phyloP scores from a whole-genome alignment of 1,140 invertebrate species.

The Temnothorax nylanderi region DNA sequence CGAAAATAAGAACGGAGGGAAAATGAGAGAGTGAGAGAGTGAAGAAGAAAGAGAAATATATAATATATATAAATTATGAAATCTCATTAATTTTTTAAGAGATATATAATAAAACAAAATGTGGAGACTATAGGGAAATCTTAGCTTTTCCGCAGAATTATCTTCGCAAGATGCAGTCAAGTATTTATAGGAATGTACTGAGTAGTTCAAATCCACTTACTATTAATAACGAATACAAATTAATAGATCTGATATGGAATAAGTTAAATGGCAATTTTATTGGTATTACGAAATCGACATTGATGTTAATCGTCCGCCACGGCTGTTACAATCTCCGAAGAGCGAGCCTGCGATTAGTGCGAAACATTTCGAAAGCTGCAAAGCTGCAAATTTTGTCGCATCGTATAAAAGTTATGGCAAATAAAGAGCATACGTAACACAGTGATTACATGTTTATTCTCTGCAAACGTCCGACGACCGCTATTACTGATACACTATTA shows the following conservation, averaged over 20 bases:
- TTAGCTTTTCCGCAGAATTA: constrained; percentile 36
- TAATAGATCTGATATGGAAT: constrained; percentile 45
- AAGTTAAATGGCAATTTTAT: constrained; percentile 41
- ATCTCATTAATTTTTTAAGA: constrained; percentile 58
- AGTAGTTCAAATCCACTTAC: constrained; percentile 48
- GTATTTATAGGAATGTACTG: constrained; percentile 29
- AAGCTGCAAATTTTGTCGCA: constrained; percentile 12
- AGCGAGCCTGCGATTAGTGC: background rate
- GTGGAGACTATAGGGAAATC: constrained; percentile 26
- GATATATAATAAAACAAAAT: constrained; percentile 39
- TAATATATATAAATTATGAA: background rate
- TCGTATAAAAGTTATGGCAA: constrained; percentile 52
- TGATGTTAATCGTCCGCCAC: constrained; percentile 26
- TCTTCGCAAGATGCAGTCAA: constrained; percentile 9
- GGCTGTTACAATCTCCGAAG: background rate
- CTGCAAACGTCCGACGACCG: background rate
- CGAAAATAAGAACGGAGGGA: constrained; percentile 40
- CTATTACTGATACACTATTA: background rate
- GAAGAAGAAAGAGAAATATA: constrained; percentile 1
- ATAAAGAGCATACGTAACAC: constrained; percentile 49
- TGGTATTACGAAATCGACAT: constrained; percentile 45
- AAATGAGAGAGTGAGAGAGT: constrained; percentile 43
- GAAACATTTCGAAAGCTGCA: constrained; percentile 25
- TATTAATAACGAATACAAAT: constrained; percentile 30
- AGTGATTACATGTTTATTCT: constrained; percentile 25